Percentiles rank a stretch among this genome's conserved stretches.
These are phyloP conservation scores for Pleuronectes platessa DNA, from an alignment of 2,113 vertebrate genomes.

Conservation along the genomic window DNA sequence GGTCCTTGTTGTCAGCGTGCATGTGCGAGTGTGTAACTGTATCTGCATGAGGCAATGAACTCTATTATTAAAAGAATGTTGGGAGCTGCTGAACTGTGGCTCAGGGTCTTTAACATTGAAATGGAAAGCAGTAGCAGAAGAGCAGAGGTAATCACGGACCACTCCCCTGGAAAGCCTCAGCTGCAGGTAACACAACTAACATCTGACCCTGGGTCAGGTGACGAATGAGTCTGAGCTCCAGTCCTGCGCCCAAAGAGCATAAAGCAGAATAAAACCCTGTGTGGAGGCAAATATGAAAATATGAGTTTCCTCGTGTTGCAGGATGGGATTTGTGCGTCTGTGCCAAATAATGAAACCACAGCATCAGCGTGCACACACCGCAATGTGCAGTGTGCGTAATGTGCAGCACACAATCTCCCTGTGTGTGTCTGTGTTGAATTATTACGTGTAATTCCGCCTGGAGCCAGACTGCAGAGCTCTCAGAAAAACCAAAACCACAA, in stretches of 20 bases:
- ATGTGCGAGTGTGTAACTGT: not conserved
- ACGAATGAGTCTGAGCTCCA: constrained; percentile 7
- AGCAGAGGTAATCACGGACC: constrained; percentile 63
- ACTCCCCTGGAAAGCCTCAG: constrained; percentile 32
- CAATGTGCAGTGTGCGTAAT: not conserved
- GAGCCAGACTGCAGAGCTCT: constrained; percentile 47
- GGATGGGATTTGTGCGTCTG: not conserved
- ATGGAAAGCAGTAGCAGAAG: constrained; percentile 49
- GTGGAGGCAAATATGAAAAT: not conserved
- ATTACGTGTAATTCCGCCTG: constrained; percentile 44
- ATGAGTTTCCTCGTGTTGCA: not conserved
- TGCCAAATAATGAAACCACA: constrained; percentile 15
- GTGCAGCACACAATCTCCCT: not conserved
- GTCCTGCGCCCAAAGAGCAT: constrained; percentile 1
- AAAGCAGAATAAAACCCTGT: not conserved
- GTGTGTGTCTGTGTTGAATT: constrained; percentile 6
- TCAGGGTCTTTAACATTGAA: constrained; percentile 42
- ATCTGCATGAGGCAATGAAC: not conserved
- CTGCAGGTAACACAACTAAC: constrained; percentile 39
- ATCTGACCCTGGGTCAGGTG: constrained; percentile 42
- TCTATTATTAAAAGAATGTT: not conserved
- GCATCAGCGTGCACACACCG: not conserved
- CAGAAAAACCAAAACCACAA: constrained; percentile 43
- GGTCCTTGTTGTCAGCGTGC: not conserved
- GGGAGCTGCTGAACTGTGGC: constrained; percentile 4